Evolutionary conservation across 2,888 invertebrate species (phyloP).

Genomic region (Drosophila austrosaltans): DNA sequence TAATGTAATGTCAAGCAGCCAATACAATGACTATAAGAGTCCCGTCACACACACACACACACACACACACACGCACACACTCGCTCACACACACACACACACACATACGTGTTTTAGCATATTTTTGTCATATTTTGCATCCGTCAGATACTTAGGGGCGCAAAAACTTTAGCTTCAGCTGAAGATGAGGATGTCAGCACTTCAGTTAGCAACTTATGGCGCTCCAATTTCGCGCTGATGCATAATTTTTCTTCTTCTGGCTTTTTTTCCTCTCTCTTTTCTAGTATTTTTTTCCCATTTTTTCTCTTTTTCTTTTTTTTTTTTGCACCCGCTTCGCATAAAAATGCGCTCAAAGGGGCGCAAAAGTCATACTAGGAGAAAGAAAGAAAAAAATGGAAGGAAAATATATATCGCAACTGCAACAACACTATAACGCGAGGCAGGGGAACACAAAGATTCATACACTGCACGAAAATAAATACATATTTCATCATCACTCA

Average conservation of each 20-base stretch:
- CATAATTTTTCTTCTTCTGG: conserved; percentile 57
- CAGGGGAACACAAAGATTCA: conserved; percentile 1
- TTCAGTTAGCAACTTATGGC: conserved; percentile 68
- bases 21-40: conserved; percentile 29
- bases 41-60: conserved; percentile 12
- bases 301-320: conserved; percentile 25
- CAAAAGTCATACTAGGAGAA: conserved; percentile 57
- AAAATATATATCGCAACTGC: conserved; percentile 14
- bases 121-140: conserved; percentile 56
- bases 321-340: conserved; percentile 64
- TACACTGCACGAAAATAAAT: conserved; percentile 16
- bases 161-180: conserved; percentile 36
- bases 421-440: conserved; percentile 4
- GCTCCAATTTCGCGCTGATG: conserved; percentile 78
- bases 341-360: conserved; percentile 74
- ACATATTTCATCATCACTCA: too few species aligned
- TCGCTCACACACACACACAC: conserved; percentile 20
- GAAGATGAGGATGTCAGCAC: conserved; percentile 53
- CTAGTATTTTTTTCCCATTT: background rate
- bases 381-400: conserved; percentile 38
- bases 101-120: conserved; percentile 56
- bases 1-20: conserved; percentile 61
- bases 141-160: conserved; percentile 32
- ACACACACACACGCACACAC: background rate
- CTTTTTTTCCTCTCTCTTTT: background rate